Evolutionary conservation across 2,888 invertebrate species (phyloP), one percentile per base, ranked within the genome.

Genomic region (Eutolmus rufibarbis): DNA sequence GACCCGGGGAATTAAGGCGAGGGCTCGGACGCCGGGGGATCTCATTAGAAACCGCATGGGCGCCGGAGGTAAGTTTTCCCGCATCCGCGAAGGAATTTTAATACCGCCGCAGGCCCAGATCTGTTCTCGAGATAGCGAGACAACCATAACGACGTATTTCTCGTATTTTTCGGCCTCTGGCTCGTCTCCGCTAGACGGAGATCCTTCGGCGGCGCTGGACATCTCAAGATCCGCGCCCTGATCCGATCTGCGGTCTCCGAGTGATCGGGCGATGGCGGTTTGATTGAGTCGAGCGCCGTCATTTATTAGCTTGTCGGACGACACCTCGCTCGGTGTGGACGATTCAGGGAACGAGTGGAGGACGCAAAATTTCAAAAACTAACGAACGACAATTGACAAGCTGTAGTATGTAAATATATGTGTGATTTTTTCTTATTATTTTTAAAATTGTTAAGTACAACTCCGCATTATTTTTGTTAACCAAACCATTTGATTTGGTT

Each of bases 251-350:
- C 12, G 66, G 51, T 14, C 82, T 14, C 37, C 37, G 31, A 66
- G 0, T 23, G 66, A 66, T 82, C 37, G 31, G 78, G 40, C 28
- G 77, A 79, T 87, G 78, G 87, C 84, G 87, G 66, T 87, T 85
- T 85, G 78, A 85, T 79, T 87, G 78, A 85, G 40, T 31, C 31
- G 78, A 87, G 85, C 87, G 87, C 87, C 87, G 79, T 87, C 85
- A 85, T 87, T 87, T 87, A 85, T 87, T 87, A 87, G 56, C 77
- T 84, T 77, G 87, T 84, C 77, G n/a, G 76, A 84, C 81, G 77
- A 84, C 77, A 87, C 84, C 77, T 87, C 57, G 37, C 51, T 9
- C 5, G 5, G 57, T 57, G 23, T 1, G n/a, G 23, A 23, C 23
- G 57, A 8, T 2, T 23, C 7, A 5, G 8, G 57, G 57, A 57